phyloP scores from a whole-genome alignment of 1,140 invertebrate genomes.

The Agraylea sexmaculata region DNA sequence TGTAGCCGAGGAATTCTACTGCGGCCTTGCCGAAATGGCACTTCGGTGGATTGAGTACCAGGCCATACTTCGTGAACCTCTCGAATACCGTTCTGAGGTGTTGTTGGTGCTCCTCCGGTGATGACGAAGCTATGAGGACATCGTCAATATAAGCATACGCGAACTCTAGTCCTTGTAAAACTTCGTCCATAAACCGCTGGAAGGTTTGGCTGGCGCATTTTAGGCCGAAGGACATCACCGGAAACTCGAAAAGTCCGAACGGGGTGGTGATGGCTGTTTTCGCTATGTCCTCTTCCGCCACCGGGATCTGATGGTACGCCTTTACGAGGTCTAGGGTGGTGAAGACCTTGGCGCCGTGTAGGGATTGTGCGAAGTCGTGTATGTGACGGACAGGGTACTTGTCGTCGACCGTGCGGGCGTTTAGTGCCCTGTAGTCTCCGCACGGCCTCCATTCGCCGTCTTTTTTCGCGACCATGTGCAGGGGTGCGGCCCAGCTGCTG shows the following conservation, averaged over 20 bases:
- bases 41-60: constrained; percentile 21
- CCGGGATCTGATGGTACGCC: constrained; percentile 34
- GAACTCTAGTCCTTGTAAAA: constrained; percentile 29
- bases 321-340: constrained; percentile 29
- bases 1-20: too few species aligned
- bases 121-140: constrained; percentile 31
- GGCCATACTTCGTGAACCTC: constrained; percentile 18
- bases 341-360: constrained; percentile 25
- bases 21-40: too few species aligned
- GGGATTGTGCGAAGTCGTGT: constrained; percentile 25
- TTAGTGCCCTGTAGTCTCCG: constrained; percentile 22
- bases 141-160: constrained; percentile 39
- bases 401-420: constrained; percentile 28
- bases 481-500: too few species aligned
- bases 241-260: constrained; percentile 30
- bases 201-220: constrained; percentile 34
- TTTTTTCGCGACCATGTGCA: too few species aligned
- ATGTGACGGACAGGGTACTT: constrained; percentile 29
- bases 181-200: constrained; percentile 36
- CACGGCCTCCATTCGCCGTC: constrained; percentile 17
- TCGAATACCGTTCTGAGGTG: constrained; percentile 19
- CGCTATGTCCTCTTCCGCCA: constrained; percentile 23
- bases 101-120: constrained; percentile 21
- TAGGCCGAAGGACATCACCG: constrained; percentile 32
- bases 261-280: constrained; percentile 33